A percentile compares a stretch with the other conserved stretches of the same genome.
phyloP scores from a whole-genome alignment of 1,140 invertebrate species.

The Pristionchus pacificus region DNA sequence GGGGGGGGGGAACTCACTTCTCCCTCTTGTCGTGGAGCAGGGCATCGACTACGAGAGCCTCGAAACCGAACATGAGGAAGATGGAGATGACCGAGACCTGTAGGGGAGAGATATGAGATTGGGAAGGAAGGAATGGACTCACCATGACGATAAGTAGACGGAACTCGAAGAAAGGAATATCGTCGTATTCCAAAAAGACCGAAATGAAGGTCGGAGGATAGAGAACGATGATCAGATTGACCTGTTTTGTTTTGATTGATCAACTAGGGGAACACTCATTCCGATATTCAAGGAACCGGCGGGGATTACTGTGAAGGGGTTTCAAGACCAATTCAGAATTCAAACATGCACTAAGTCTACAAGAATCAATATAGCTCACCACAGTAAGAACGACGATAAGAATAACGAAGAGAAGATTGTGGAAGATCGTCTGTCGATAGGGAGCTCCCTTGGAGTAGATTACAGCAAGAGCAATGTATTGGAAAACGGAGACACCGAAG shows the following conservation, averaged over 20 bases:
- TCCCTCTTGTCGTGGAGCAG: neutral
- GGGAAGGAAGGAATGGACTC: too few relatives aligned
- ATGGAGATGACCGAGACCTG: neutral
- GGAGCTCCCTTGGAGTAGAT: constrained; percentile 86
- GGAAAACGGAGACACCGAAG: constrained; percentile 78
- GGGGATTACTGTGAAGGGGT: constrained; percentile 10
- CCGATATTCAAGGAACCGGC: constrained; percentile 13
- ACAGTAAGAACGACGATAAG: neutral
- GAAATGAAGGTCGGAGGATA: neutral
- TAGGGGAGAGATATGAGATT: neutral
- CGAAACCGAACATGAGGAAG: neutral
- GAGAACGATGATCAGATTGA: neutral
- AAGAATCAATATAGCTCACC: constrained; percentile 5
- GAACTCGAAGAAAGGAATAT: constrained; percentile 1
- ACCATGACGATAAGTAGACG: constrained; percentile 1
- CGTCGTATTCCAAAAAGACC: constrained; percentile 15
- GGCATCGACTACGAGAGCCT: neutral
- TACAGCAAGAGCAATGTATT: constrained; percentile 82
- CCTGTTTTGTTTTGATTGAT: neutral
- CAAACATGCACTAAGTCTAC: constrained; percentile 11
- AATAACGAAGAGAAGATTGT: constrained; percentile 29
- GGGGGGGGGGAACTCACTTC: neutral
- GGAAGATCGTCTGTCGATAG: constrained; percentile 74
- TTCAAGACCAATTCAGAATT: constrained; percentile 7
- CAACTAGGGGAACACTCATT: neutral